phyloP scores from a whole-genome alignment of 2,113 vertebrate genomes.

The Urocynchramus pylzowi region DNA sequence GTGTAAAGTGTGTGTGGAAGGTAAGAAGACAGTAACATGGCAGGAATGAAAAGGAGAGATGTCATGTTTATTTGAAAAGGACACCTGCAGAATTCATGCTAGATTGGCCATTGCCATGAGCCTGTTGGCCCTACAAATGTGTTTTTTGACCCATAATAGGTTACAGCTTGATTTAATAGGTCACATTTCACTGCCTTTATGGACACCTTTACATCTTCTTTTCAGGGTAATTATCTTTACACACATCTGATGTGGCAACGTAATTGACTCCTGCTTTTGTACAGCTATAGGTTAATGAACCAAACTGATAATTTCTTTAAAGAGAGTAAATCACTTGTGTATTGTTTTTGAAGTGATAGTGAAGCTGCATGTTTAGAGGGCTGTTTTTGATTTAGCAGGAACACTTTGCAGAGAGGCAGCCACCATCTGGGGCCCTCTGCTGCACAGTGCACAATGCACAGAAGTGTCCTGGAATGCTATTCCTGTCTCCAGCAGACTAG shows the following conservation, averaged over 20 bases:
- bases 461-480: neutral
- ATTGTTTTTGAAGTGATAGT: conserved; percentile 64
- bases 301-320: conserved; percentile 65
- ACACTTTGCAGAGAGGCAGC: conserved; percentile 29
- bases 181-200: conserved; percentile 78
- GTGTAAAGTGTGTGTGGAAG: neutral
- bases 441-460: neutral
- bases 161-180: conserved; percentile 78
- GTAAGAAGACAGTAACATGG: neutral
- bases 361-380: conserved; percentile 31
- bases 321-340: conserved; percentile 60
- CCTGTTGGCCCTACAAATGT: conserved; percentile 71
- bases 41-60: conserved; percentile 22
- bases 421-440: conserved; percentile 45
- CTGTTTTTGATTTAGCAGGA: conserved; percentile 52
- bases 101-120: conserved; percentile 65
- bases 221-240: conserved; percentile 78
- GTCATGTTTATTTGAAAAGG: conserved; percentile 61
- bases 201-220: conserved; percentile 75
- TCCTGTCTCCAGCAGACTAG: neutral
- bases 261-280: conserved; percentile 76
- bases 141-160: conserved; percentile 77
- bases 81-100: conserved; percentile 76
- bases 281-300: conserved; percentile 74
- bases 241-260: conserved; percentile 69